Base-by-base conservation (phyloP, 2,113 vertebrate genomes). In the Gambusia holbrooki region DNA sequence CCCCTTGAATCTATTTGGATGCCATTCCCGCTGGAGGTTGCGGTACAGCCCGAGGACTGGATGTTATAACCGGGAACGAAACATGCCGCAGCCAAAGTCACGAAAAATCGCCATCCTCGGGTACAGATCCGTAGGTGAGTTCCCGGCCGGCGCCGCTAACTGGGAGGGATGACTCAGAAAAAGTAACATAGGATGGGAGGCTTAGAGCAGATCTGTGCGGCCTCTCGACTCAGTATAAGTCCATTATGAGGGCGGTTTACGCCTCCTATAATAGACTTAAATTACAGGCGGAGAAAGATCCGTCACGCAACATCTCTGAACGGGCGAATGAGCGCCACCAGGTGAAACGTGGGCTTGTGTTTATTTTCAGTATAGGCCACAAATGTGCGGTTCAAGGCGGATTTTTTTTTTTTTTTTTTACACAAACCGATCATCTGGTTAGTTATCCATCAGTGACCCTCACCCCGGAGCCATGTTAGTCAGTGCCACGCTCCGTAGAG, bases 51-150 rank as follows among this genome's bases (percentile, higher is more conserved):
- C 84, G 89, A 92, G 91, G 92, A 90, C 87, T 93, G 87, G 89
- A 93, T 93, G 92, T 89, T 82, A 92, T 92, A 93, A 87, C 92
- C 86, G 82, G 81, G 33, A 88, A 76, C 65, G 72, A 88, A 89
- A 89, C 73, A 98, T 97, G 97, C 97, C 97, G 95, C 97, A 97
- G 95, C 96, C 97, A 76, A 98, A 98, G 94, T 98, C 96, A 94
- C 95, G 97, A 90, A 98, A 98, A 93, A 97, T 98, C 94, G 97
- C 96, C 90, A 96, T 98, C 94, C 96, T 98, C 93, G 97, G 97
- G 77, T 98, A 98, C 95, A 95, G 97, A 94, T 98, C 97, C 87
- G 97, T 98, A 89, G 97, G 97, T 98, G 90, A 97, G 97, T 96
- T 8, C 29, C 62, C 29, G 65, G 6, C 28, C 12, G 27, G 51